Base-by-base conservation (phyloP, 2,797 vertebrate species). In the Fistularia tabacaria region DNA sequence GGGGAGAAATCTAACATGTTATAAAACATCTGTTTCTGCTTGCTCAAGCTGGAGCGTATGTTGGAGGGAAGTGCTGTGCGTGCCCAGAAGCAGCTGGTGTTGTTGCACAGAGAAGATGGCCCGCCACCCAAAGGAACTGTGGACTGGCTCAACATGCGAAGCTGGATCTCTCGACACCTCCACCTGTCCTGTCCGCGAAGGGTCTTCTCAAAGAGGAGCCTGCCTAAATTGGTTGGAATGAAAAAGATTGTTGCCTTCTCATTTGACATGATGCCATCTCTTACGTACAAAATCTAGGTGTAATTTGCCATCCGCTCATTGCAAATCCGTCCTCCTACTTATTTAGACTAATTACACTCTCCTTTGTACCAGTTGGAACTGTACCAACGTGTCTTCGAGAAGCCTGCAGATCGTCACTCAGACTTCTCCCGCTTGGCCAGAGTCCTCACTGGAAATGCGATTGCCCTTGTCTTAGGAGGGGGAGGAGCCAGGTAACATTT, bases 141-240 rank as follows among this genome's bases (percentile, higher is more conserved):
- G 10, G 91, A 98, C 38, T 96, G 95, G 97, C 94, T 98, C 14
- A 98, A 97, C 88, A 97, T 96, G 95, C 67, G 95, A 7, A 95
- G 93, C 85, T 98, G 96, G 95, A 96, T 97, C 62, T 98, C 95
- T 0, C 92, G 93, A 53, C 97, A 99, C 74, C 88, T 95, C 14
- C 96, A 98, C 55, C 92, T 98, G 47, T 87, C 92, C 51, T 99
- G 97, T 54, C 96, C 96, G 0, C 90, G 93, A 48, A 89, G 95
- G 6, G 91, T 98, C 75, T 98, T 98, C 79, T 95, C 94, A 52
- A 92, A 87, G 65, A 92, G 93, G 71, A 95, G 93, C 43, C 83
- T 93, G 52, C 92, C 94, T 65, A 95, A 95, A 76, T 90, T 99
- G 93, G 96, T 98, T 81, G 12, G 67, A 57, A 15, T 25, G 38